Base-by-base conservation (phyloP, 2,888 invertebrate genomes). In the Sthenelais limicola region DNA sequence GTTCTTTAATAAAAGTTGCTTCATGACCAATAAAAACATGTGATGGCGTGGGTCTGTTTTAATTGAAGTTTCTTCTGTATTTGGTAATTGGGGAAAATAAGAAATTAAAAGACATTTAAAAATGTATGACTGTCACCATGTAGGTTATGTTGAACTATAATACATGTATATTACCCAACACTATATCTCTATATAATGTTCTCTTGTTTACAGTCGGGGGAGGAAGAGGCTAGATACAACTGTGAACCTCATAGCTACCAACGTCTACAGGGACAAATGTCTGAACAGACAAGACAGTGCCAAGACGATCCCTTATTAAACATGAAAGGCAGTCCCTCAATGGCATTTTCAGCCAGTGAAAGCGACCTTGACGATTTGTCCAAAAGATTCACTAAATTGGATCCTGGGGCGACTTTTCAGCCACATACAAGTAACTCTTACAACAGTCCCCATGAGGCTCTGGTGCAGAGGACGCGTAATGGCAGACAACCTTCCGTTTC, bases 281-380 rank as follows among this genome's bases (percentile, higher is more conserved):
- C n/a, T n/a, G n/a, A n/a, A n/a, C n/a, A n/a, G n/a, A n/a, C n/a
- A n/a, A n/a, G n/a, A n/a, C n/a, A n/a, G n/a, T n/a, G n/a, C n/a
- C n/a, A n/a, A n/a, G n/a, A n/a, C n/a, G 62, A 62, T 18, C 62
- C 62, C 3, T 43, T 62, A 15, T 21, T 35, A 5, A 15, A 38
- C 35, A 33, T 62, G 35, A 43, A 21, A 3, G 62, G 62, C 35
- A 62, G 38, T 1, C 62, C 62, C 3, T 62, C 62, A 18, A 48
- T 48, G 30, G 48, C 67, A n/a, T 30, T 67, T 32, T 54, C 54
- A 0, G 38, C 70, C 18, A 51, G 52, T 24, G 70, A 70, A 24
- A 54, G 54, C n/a, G 70, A 70, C 51, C 38, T 70, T 15, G 70
- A 33, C 30, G 70, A 70, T 18, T 35, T 70, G 4, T 70, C 70